Evolutionary conservation across 2,888 invertebrate species (phyloP).

Genomic region (Isoperla grammatica): DNA sequence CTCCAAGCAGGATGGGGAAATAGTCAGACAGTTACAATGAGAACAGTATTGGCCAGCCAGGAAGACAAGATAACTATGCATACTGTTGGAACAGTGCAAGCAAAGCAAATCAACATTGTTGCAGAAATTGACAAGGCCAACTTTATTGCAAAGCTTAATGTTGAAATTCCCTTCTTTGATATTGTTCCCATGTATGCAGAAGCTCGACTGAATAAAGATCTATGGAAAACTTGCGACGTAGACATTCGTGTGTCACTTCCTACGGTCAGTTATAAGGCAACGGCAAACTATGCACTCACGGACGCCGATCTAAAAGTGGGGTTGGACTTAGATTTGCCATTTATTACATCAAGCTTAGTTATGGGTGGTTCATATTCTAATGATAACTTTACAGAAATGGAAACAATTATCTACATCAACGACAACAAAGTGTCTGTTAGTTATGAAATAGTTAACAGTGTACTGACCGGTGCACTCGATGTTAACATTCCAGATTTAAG

Average conservation of each 20-base stretch:
- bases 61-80: slow-evolving; percentile 8
- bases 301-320: slow-evolving; percentile 14
- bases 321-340: slow-evolving; percentile 19
- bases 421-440: slow-evolving; percentile 21
- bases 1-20: slow-evolving; percentile 8
- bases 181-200: not conserved
- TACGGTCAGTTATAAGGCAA: slow-evolving; percentile 13
- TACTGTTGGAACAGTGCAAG: slow-evolving; percentile 11
- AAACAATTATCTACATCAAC: slow-evolving; percentile 4
- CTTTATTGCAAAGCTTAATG: slow-evolving; percentile 2
- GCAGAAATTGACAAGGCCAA: not conserved
- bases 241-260: slow-evolving; percentile 19
- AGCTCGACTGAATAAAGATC: not conserved
- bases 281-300: slow-evolving; percentile 14
- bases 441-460: slow-evolving; percentile 13
- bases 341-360: slow-evolving; percentile 13
- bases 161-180: slow-evolving; percentile 10
- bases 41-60: slow-evolving; percentile 1
- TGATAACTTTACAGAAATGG: not conserved
- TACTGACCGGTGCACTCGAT: slow-evolving; percentile 8
- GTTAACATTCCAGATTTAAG: slow-evolving; percentile 12
- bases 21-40: not conserved
- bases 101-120: slow-evolving; percentile 6
- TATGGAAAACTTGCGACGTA: slow-evolving; percentile 16
- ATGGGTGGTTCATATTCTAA: slow-evolving; percentile 14